Evolutionary conservation across 1,140 invertebrate genomes (phyloP).

Genomic region (Cydia pomonella): DNA sequence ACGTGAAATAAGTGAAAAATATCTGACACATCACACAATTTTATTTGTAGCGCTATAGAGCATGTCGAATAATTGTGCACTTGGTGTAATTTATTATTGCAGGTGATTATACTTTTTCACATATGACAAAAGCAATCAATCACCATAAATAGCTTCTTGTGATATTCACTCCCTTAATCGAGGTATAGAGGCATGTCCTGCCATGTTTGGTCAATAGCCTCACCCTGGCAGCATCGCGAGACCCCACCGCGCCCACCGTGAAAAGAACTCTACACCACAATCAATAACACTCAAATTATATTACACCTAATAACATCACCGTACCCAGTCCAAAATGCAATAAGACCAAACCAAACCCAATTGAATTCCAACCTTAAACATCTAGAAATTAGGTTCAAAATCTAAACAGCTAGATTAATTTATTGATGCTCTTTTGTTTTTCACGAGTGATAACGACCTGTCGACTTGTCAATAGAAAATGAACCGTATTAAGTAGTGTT

Average conservation of each 20-base stretch:
- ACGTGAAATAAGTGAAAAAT: too few species aligned
- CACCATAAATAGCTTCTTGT: too few species aligned
- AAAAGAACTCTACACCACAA: background rate
- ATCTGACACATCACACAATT: too few species aligned
- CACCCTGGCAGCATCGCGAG: background rate
- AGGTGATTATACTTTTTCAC: too few species aligned
- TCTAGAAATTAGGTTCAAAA: background rate
- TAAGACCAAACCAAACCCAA: background rate
- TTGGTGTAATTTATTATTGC: too few species aligned
- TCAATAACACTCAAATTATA: slow-evolving; percentile 10
- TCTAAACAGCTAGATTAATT: too few species aligned
- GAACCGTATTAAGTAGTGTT: background rate
- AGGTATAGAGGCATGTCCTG: background rate
- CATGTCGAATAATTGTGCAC: too few species aligned
- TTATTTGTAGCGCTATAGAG: too few species aligned
- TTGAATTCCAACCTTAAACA: background rate
- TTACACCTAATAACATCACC: background rate
- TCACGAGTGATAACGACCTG: too few species aligned
- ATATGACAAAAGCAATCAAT: too few species aligned
- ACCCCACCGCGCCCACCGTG: background rate
- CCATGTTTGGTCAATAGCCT: background rate
- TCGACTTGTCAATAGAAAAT: background rate
- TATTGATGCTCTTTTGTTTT: too few species aligned
- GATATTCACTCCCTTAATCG: background rate
- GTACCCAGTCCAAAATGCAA: background rate